A percentile compares a stretch with the other conserved stretches of the same genome.
phyloP scores from a whole-genome alignment of 2,113 vertebrate species.

The Urocynchramus pylzowi region DNA sequence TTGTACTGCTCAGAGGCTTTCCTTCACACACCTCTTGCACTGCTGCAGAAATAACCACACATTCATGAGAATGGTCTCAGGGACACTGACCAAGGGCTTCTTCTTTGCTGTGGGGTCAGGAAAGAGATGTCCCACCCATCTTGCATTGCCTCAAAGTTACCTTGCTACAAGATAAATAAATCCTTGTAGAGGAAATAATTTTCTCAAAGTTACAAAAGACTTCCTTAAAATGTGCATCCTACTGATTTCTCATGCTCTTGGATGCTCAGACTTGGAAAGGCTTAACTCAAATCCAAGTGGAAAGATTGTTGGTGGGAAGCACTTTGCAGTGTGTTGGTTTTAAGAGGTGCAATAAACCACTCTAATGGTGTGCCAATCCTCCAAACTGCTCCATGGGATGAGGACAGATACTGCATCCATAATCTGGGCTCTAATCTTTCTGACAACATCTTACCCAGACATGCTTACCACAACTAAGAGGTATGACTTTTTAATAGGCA shows the following conservation, averaged over 20 bases:
- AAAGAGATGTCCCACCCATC: fast-evolving
- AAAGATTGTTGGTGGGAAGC: not conserved
- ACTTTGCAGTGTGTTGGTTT: not conserved
- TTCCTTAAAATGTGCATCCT: not conserved
- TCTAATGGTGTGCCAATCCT: not conserved
- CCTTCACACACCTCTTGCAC: not conserved
- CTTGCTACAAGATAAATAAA: not conserved
- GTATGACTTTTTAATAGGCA: not conserved
- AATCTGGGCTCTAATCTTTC: not conserved
- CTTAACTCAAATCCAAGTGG: not conserved
- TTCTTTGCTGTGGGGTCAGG: not conserved
- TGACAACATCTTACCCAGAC: not conserved
- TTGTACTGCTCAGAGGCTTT: not conserved
- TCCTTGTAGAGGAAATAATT: not conserved
- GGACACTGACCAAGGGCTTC: not conserved
- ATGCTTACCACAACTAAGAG: not conserved
- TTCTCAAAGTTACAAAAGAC: not conserved
- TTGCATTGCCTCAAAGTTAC: not conserved
- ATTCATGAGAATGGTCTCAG: fast-evolving
- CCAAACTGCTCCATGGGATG: not conserved
- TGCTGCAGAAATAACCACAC: not conserved
- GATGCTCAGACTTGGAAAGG: not conserved
- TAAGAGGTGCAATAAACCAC: not conserved
- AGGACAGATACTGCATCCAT: not conserved
- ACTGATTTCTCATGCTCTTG: not conserved